phyloP scores from a whole-genome alignment of 2,888 invertebrate species.

The Bugula neritina region DNA sequence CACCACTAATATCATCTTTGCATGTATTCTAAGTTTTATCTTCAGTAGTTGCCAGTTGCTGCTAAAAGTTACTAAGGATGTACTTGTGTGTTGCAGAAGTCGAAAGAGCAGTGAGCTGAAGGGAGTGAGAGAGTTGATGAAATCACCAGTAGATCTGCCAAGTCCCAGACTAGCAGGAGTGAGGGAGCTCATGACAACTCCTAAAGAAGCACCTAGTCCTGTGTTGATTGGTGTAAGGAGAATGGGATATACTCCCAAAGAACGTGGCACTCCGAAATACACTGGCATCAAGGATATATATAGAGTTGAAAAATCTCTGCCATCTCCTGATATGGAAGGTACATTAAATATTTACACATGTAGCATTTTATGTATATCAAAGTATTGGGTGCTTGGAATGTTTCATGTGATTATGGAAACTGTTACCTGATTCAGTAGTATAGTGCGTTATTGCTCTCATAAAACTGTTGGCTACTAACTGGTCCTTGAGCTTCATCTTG shows the following conservation, averaged over 20 bases:
- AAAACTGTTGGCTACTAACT: too few relatives aligned
- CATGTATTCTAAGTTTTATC: too few relatives aligned
- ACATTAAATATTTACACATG: too few relatives aligned
- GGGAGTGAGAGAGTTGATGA: slow-evolving; percentile 28
- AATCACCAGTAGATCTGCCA: slow-evolving; percentile 29
- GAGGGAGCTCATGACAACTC: slow-evolving; percentile 32
- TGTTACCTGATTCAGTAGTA: too few relatives aligned
- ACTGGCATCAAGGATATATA: slow-evolving; percentile 14
- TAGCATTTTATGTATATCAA: too few relatives aligned
- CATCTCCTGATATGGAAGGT: neutral
- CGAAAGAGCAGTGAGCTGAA: neutral
- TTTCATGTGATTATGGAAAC: too few relatives aligned
- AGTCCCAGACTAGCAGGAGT: slow-evolving; percentile 31
- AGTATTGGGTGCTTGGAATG: too few relatives aligned
- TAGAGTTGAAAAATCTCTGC: neutral
- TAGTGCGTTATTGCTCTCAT: too few relatives aligned
- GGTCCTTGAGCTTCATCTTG: too few relatives aligned
- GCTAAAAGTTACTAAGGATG: too few relatives aligned
- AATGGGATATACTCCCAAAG: slow-evolving; percentile 34
- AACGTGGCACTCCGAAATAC: slow-evolving; percentile 26
- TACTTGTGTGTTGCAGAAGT: neutral
- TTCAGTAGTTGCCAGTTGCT: too few relatives aligned
- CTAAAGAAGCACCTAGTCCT: slow-evolving; percentile 27
- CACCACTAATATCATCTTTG: too few relatives aligned
- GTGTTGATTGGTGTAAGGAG: slow-evolving; percentile 33